A percentile compares a stretch with the other conserved stretches of the same genome.
Conservation (phyloP, 2,797 vertebrate species). For the Vespertilio murinus region DNA sequence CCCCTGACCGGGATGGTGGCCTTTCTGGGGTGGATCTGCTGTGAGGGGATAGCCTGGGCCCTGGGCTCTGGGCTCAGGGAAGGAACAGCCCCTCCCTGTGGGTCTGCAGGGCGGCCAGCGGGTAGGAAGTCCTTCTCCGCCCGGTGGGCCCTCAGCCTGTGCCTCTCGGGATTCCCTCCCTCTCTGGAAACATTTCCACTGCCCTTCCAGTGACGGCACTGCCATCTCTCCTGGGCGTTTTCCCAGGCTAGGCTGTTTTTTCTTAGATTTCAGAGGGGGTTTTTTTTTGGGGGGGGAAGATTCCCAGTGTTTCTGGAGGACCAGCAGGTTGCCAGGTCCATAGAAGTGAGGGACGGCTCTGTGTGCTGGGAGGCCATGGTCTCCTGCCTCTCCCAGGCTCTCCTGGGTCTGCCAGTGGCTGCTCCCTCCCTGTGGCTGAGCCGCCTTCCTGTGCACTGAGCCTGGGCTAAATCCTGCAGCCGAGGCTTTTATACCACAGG, state of each 20-base stretch:
- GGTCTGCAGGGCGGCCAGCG: neutral
- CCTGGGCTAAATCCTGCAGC: conserved; percentile 84
- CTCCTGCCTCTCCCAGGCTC: neutral
- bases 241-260: neutral
- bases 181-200: neutral
- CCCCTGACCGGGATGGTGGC: neutral
- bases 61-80: neutral
- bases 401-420: neutral
- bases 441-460: conserved; percentile 66
- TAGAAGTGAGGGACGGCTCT: neutral
- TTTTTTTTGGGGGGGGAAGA: no score
- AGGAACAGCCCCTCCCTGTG: neutral
- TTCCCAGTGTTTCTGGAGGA: neutral
- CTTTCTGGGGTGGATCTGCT: neutral
- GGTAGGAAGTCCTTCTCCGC: neutral
- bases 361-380: neutral
- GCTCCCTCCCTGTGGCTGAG: neutral
- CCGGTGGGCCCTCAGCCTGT: no score
- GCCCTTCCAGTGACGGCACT: no score
- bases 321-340: no score
- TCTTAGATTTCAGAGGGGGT: neutral
- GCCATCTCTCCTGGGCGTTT: neutral
- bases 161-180: fast-evolving
- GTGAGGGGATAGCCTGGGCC: neutral
- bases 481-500: conserved; percentile 79